A percentile compares a stretch with the other conserved stretches of the same genome.
Evolutionary conservation across 2,113 vertebrate genomes (phyloP).

Genomic region (Gnathonemus echidnorhynchus): DNA sequence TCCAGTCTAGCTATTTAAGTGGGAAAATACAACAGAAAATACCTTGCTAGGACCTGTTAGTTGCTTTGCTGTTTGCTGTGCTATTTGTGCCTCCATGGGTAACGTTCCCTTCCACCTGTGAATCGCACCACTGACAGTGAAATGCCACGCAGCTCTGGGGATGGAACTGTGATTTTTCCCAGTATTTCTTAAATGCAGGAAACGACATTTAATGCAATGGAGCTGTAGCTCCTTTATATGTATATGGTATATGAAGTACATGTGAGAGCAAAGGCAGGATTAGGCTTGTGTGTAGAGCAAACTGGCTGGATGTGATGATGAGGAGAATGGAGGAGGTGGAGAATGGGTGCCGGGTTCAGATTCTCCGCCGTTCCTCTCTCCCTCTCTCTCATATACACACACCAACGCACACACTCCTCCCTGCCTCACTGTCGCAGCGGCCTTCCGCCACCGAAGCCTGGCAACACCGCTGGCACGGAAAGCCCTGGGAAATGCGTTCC

Average conservation of each 20-base stretch:
- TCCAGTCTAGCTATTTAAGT: background rate
- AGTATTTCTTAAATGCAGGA: background rate
- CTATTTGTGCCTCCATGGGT: background rate
- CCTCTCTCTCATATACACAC: background rate
- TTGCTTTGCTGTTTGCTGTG: background rate
- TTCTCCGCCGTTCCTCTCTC: background rate
- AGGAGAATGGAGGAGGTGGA: background rate
- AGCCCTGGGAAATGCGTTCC: background rate
- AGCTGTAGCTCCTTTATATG: background rate
- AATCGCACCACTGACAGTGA: background rate
- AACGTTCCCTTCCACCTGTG: background rate
- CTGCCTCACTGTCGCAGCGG: background rate
- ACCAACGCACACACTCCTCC: background rate
- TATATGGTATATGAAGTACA: background rate
- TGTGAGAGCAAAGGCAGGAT: background rate
- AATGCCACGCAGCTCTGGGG: background rate
- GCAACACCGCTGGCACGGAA: background rate
- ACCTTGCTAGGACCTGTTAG: background rate
- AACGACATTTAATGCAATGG: background rate
- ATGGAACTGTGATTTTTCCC: background rate
- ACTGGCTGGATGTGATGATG: background rate
- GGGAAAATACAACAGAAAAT: background rate
- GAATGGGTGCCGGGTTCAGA: background rate
- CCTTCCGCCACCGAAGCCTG: background rate
- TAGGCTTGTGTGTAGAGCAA: background rate